Evolutionary conservation across 2,113 vertebrate species (phyloP), one percentile per base, ranked within the genome.

Genomic region (Platichthys flesus): DNA sequence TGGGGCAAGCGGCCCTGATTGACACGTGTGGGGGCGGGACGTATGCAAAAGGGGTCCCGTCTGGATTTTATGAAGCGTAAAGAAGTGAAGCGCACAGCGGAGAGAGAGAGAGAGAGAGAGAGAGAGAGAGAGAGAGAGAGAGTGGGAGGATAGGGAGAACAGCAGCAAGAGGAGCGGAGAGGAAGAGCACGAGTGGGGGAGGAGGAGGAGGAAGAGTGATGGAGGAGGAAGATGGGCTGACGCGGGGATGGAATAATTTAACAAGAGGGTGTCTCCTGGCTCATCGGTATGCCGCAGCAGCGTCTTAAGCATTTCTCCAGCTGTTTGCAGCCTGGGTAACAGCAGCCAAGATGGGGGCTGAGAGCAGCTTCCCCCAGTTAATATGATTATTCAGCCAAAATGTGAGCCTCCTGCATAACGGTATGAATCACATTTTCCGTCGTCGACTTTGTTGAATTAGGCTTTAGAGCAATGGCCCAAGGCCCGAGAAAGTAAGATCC

Each of bases 51-150:
- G 47, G 91, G 85, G 90, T 91, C 90, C 91, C 92, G 90, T 93
- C 91, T 92, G 92, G 92, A 87, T 90, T 92, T 93, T 89, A 90
- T 91, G 89, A 91, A 91, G 90, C 90, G 81, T 91, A 88, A 91
- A 93, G 81, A 87, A 87, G 85, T 54, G 55, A 85, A 81, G 82
- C 83, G 18, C 81, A 72, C 64, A 78, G 83, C 79, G 88, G 72
- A 35, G 35, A 49, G 47, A 26, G 26, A 2, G n/a, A n/a, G n/a
- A n/a, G n/a, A n/a, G n/a, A 24, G 24, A 24, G 24, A 28, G 28
- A 28, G 37, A 37, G 37, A 9, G 35, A 37, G 35, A 47, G 47
- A 49, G 47, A 49, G 16, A 49, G 47, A 81, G 78, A 78, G 82
- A 88, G 89, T 85, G 82, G 79, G 88, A 88, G 86, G 88, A 88